Percentiles rank a stretch among this genome's conserved stretches.
Evolutionary conservation across 1,140 invertebrate species (phyloP).

Genomic region (Hyles euphorbiae): DNA sequence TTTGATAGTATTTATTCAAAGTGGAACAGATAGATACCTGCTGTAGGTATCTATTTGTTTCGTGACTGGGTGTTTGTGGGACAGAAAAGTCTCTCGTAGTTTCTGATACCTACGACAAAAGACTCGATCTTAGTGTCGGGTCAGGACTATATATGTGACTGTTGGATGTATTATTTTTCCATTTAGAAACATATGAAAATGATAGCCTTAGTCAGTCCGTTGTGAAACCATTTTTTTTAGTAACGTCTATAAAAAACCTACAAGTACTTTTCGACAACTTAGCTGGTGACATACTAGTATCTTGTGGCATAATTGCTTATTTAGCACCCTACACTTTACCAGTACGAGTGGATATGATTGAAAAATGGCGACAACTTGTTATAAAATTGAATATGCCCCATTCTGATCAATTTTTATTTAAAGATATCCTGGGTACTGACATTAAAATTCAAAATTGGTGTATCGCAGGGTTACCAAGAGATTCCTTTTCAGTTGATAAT

Average conservation of each 20-base stretch:
- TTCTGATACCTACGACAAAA: too few relatives aligned
- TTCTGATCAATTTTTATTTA: conserved; percentile 84
- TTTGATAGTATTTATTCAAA: too few relatives aligned
- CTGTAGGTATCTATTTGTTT: too few relatives aligned
- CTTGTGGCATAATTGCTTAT: conserved; percentile 94
- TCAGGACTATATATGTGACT: too few relatives aligned
- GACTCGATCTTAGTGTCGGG: too few relatives aligned
- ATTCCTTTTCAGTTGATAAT: conserved; percentile 94
- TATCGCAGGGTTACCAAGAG: conserved; percentile 89
- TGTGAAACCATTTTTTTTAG: too few relatives aligned
- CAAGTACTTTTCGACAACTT: conserved; percentile 87
- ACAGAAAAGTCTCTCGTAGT: too few relatives aligned
- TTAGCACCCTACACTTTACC: conserved; percentile 88
- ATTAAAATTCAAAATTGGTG: conserved; percentile 93
- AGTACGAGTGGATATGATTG: conserved; percentile 78
- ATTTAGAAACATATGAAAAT: too few relatives aligned
- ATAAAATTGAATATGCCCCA: conserved; percentile 84
- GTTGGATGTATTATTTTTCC: too few relatives aligned
- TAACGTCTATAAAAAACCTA: conserved; percentile 48
- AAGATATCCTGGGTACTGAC: conserved; percentile 86
- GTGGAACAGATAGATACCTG: too few relatives aligned
- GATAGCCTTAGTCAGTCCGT: too few relatives aligned
- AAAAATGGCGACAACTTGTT: conserved; percentile 84
- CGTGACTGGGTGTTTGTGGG: too few relatives aligned
- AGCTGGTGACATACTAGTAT: conserved; percentile 91